Base-by-base conservation (phyloP, 2,888 invertebrate species). In the Zonitis immaculata region DNA sequence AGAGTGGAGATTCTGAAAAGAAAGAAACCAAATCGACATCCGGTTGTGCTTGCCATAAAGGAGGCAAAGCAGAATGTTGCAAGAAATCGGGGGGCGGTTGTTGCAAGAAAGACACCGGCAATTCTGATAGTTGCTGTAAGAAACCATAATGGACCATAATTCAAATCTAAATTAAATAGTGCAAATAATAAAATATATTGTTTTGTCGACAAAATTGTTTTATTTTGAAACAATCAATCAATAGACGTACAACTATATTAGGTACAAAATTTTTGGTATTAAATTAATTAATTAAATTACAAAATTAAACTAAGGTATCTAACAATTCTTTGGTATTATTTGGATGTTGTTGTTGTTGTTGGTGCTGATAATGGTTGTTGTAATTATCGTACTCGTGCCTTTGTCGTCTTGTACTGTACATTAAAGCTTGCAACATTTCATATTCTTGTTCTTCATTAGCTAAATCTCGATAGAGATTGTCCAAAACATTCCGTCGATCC, bases 201-300 rank as follows among this genome's bases (percentile, higher is more conserved):
- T 22, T 5, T 22, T 22, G 22, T 45, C 6, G 6, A 12, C 27
- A 27, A 22, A 16, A 18, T 20, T 51, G 39, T 51, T 54, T 50
- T 47, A 47, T 35, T n/a, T 30, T 54, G 47, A 51, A 54, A 46
- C 53, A 53, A 42, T 48, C 51, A n/a, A n/a, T 47, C 50, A 54
- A 54, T 50, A 50, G 27, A 45, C 48, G 42, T 35, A 49, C 47
- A 44, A 35, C 39, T 30, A 51, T 54, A 67, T 73, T 39, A 75
- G 75, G 75, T 75, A 75, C 75, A 66, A 66, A 63, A 73, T 75
- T 74, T 75, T 75, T 75, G 75, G 75, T 75, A 74, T 74, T 71
- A 70, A 72, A 69, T 66, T 60, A 59, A 60, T 42, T 42, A 42
- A 28, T 26, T 18, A 54, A 48, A 18, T 51, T 39, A 47, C 28